Base-by-base conservation (phyloP, 2,888 invertebrate species). In the Cecidostiba fungosa region DNA sequence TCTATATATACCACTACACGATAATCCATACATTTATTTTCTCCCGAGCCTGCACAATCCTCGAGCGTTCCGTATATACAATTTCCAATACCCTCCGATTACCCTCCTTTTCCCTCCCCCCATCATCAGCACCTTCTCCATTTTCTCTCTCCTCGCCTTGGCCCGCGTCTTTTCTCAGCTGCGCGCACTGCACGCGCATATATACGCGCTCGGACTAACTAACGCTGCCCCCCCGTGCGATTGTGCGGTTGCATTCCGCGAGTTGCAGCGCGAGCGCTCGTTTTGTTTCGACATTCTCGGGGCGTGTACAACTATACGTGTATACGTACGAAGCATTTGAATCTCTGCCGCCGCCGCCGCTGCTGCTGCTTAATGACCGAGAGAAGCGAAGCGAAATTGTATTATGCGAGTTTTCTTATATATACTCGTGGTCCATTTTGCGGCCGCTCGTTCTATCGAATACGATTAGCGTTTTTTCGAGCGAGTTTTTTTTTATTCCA, bases 201-300 rank as follows among this genome's bases (percentile, higher is more conserved):
- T n/a, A 72, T 36, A 19, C 72, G 23, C 29, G 29, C 66, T 14
- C n/a, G 14, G 66, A 66, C 62, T 62, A 62, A 62, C 66, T 66
- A 66, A 66, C 66, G 29, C 62, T 23, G 62, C 62, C 8, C 19
- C 6, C 54, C 54, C n/a, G 54, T 19, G n/a, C n/a, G n/a, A 23
- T 32, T 32, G 19, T 19, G 74, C 62, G 73, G 74, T 72, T 73
- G 50, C 76, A 82, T 69, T 84, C 74, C 62, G 47, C 16, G 54
- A 19, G 54, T 23, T 59, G 54, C 54, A 50, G n/a, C 73, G 29
- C n/a, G n/a, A n/a, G n/a, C 43, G n/a, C 36, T 76, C 73, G 73
- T 73, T 82, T 79, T 77, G 39, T 82, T 82, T 82, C 74, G 79
- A 78, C 82, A 85, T 85, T 82, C 78, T 23, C 79, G 69, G 36